Evolutionary conservation across 2,888 invertebrate species (phyloP).

Genomic region (Pinctada fucata): DNA sequence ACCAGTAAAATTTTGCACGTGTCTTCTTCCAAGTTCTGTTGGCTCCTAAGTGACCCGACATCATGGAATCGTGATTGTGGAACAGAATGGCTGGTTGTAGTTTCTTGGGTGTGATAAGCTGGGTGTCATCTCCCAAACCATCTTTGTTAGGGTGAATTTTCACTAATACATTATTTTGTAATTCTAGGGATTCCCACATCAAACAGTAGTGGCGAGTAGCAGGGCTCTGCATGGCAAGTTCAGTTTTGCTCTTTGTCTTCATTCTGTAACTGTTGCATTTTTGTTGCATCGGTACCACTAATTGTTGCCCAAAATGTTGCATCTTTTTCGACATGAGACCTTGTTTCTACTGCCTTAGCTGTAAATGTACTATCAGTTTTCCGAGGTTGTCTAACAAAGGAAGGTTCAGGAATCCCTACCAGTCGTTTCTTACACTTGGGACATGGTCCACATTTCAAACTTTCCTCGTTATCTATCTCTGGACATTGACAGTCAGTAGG

Average conservation of each 20-base stretch:
- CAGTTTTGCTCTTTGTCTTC: not conserved
- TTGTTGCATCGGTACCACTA: not conserved
- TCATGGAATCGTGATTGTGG: conserved; percentile 14
- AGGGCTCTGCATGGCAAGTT: not conserved
- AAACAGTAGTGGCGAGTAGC: conserved; percentile 16
- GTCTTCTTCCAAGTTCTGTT: conserved; percentile 32
- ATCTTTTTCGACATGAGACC: not conserved
- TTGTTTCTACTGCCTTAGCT: not conserved
- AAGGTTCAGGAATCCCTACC: not conserved
- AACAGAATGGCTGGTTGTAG: conserved; percentile 9
- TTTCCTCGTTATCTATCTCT: conserved; percentile 20
- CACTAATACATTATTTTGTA: conserved; percentile 13
- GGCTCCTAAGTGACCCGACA: conserved; percentile 34
- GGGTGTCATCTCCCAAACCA: not conserved
- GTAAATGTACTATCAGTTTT: not conserved
- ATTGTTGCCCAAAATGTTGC: not conserved
- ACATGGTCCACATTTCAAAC: conserved; percentile 38
- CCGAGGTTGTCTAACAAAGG: not conserved
- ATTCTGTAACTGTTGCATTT: not conserved
- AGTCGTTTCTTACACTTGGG: conserved; percentile 29
- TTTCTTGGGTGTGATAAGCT: conserved; percentile 4
- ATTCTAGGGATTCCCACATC: conserved; percentile 9
- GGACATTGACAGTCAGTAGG: conserved; percentile 41
- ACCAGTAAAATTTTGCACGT: conserved; percentile 37
- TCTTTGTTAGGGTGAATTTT: conserved; percentile 6